Conservation (phyloP, 64 coral and sea anemone genomes). For the Platygyra sinensis region DNA sequence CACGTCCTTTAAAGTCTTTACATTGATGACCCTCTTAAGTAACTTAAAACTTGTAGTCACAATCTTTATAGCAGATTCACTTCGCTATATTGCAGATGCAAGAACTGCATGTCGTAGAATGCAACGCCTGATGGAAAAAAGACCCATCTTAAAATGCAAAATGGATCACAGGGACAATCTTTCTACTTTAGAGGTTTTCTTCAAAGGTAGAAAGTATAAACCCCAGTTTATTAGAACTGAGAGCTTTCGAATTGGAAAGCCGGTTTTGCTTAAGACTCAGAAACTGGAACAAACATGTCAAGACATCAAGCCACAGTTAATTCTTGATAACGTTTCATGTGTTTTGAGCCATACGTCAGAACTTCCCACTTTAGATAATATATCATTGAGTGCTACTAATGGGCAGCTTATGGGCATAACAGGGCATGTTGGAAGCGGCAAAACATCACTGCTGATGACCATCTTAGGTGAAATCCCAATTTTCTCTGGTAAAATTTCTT, state of each 20-base stretch:
- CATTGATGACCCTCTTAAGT: slow-evolving; percentile 10
- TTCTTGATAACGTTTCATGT: background rate
- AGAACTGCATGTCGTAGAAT: background rate
- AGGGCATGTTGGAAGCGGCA: slow-evolving; percentile 70
- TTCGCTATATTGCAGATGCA: background rate
- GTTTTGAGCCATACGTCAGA: background rate
- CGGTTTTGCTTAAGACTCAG: background rate
- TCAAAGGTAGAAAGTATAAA: background rate
- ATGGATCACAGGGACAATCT: background rate
- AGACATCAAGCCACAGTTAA: background rate
- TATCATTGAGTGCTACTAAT: background rate
- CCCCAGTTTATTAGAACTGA: background rate
- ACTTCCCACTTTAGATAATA: background rate
- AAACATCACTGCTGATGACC: slow-evolving; percentile 58
- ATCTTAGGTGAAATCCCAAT: slow-evolving; percentile 61
- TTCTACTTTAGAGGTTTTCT: background rate
- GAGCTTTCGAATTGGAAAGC: slow-evolving; percentile 15
- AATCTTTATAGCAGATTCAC: background rate
- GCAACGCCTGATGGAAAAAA: background rate
- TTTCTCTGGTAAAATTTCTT: background rate
- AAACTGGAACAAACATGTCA: background rate
- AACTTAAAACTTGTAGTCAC: background rate
- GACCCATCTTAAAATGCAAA: background rate
- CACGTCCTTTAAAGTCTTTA: slow-evolving; percentile 57
- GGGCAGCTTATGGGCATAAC: slow-evolving; percentile 58